These are phyloP conservation scores for Pelvicachromis taeniatus DNA, from an alignment of 2,113 vertebrate genomes.

Conservation along the genomic window DNA sequence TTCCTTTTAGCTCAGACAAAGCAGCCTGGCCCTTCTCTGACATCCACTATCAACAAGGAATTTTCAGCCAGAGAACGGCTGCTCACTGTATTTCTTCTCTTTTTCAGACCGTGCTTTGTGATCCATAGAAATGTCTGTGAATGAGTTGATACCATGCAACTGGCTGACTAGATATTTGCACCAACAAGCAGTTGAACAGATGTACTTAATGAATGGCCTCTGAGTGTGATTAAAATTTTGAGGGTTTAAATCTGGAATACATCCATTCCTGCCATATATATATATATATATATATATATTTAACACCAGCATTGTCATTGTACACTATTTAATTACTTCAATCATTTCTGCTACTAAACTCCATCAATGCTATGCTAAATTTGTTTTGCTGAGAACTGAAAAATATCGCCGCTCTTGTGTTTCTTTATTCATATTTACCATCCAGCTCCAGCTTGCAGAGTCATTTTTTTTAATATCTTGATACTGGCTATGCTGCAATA, in stretches of 20 bases:
- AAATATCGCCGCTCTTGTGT: neutral
- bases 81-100: no score
- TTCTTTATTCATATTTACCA: neutral
- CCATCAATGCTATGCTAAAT: neutral
- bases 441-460: neutral
- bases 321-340: neutral
- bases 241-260: neutral
- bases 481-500: neutral
- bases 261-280: neutral
- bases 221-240: neutral
- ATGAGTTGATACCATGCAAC: neutral
- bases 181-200: no score
- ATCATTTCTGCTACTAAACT: neutral
- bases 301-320: neutral
- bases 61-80: no score
- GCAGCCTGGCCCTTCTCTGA: no score
- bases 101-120: neutral
- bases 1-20: no score
- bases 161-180: neutral
- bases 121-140: neutral
- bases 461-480: neutral
- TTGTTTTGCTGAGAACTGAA: neutral
- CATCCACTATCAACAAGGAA: no score
- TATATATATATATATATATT: neutral
- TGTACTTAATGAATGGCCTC: no score